Evolutionary conservation across 2,113 vertebrate species (phyloP), one percentile per base, ranked within the genome.

Genomic region (Chaenocephalus aceratus): DNA sequence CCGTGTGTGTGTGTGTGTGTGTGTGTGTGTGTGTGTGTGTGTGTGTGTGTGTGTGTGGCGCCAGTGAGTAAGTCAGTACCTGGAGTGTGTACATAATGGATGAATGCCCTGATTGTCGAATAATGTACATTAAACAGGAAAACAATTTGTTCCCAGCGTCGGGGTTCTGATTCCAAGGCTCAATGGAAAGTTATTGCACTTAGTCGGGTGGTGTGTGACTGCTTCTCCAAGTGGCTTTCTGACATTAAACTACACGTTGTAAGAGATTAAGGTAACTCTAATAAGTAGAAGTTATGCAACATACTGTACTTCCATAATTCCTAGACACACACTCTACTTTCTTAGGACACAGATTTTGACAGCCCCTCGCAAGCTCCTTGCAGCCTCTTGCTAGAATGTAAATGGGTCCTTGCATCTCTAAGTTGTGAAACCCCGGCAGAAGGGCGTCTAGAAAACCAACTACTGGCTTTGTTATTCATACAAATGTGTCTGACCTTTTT

Each of bases 321-420:
- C 18, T 30, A 62, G 16, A 44, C 61, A 10, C 10, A 3, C 5
- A 10, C 57, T 18, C 12, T 12, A 3, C 59, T 9, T 2, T 44
- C 64, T 49, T 36, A n/a, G 59, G 12, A 26, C 16, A 53, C 30
- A 0, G 41, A 30, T 45, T 48, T 16, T 67, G 7, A 18, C 62
- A 1, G 30, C 51, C 61, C 57, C 44, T 67, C 16, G 1, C 72
- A 49, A 7, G 41, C 56, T 44, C 53, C 58, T 81, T 34, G 6
- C 64, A 9, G 60, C 77, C 5, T 61, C 62, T 9, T 13, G 48
- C 8, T 14, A 72, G 23, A 77, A 77, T 59, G 72, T 41, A 12
- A 77, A 64, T 4, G 46, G 18, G 54, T 66, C 81, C 75, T 65
- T 77, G 59, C 79, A 62, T 52, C 56, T 21, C 18, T 67, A 49